Evolutionary conservation across 2,797 vertebrate species (phyloP), one percentile per base, ranked within the genome.

Genomic region (Rhynchonycteris naso): DNA sequence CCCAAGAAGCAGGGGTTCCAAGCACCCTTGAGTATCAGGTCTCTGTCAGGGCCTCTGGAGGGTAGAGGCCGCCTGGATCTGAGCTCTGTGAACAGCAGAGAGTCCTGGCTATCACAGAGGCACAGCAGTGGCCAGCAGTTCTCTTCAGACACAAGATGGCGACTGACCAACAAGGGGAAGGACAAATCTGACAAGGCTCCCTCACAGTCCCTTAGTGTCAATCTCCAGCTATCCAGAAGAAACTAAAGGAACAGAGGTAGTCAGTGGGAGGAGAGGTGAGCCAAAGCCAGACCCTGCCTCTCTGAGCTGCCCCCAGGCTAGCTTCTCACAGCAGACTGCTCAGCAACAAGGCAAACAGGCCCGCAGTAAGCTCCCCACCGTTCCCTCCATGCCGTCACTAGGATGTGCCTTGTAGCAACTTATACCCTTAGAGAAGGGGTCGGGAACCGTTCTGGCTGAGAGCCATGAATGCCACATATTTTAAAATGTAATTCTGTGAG

Each of bases 71-170:
- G 33, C 18, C 54, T 89, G 43, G 72, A 21, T 26, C 11, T 78
- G 33, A 75, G 16, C 12, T 79, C 79, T 94, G 35, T 19, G 47
- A 90, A 54, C 59, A 61, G 35, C 74, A 69, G 91, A 79, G 8
- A 89, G 74, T 3, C 33, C 14, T 26, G 24, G 71, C 47, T 78
- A 12, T 22, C 75, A 50, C 47, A 79, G 66, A 94, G 66, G 38
- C 10, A 52, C 14, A 59, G 66, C 21, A 84, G n/a, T 28, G 38
- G 82, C 63, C 59, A 87, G 87, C 19, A 72, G 74, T 72, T 92
- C 80, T 89, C 82, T 82, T 79, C 65, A 76, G n/a, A 88, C 12
- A 85, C 88, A 76, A 93, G 93, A 87, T 59, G 87, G 68, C 78
- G 58, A 38, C 30, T 66, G 93, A 92, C 84, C 83, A 81, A 81